Percentiles rank a stretch among this genome's conserved stretches.
Conservation (phyloP, 2,888 invertebrate genomes). For the Andrena hattorfiana region DNA sequence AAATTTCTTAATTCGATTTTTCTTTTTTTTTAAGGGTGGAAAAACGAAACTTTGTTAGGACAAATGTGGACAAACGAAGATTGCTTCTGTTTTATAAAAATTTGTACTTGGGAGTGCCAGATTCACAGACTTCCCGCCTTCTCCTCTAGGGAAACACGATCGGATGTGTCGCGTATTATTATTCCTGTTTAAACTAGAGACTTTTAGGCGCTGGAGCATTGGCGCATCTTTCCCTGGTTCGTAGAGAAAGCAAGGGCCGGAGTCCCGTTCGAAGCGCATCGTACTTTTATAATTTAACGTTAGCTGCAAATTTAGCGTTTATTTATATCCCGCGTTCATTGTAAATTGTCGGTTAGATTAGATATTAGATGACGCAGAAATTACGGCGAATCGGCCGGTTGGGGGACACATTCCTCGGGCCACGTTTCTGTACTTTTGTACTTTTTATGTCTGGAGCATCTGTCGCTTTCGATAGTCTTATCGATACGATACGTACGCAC, state of each 20-base stretch:
- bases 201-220: background rate
- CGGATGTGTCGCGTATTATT: background rate
- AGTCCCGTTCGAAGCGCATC: constrained; percentile 18
- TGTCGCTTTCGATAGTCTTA: constrained; percentile 14
- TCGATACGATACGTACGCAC: constrained; percentile 5
- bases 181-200: constrained; percentile 1
- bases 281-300: constrained; percentile 33
- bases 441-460: constrained; percentile 20
- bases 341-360: constrained; percentile 52
- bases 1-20: too few species aligned
- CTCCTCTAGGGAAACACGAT: background rate
- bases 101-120: too few species aligned
- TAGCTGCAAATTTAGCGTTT: constrained; percentile 42
- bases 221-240: background rate
- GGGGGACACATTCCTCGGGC: constrained; percentile 4
- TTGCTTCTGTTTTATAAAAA: too few species aligned
- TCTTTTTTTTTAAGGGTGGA: too few species aligned
- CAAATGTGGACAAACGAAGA: too few species aligned
- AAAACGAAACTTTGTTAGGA: too few species aligned
- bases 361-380: constrained; percentile 11
- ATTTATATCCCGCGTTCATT: constrained; percentile 52
- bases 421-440: constrained; percentile 4
- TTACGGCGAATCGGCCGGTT: background rate
- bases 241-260: background rate
- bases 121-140: too few species aligned